Base-by-base conservation (phyloP, 2,113 vertebrate species). In the Entosphenus tridentatus region DNA sequence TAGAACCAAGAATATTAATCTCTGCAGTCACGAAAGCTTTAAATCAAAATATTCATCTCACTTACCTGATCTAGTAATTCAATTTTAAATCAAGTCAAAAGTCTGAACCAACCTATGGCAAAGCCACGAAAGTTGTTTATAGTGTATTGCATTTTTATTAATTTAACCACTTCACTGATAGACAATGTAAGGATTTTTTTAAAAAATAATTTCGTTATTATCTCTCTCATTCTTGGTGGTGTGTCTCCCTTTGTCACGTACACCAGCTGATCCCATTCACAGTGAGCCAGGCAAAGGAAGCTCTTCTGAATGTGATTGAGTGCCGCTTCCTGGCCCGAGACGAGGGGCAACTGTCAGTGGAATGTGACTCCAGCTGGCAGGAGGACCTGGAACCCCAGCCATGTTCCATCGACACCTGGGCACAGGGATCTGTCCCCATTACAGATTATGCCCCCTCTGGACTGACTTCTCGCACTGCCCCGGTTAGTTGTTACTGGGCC, bases 371-470 rank as follows among this genome's bases (percentile, higher is more conserved):
- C 6, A 74, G 72, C 2, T 78, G 73, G 79, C 76, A 74, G 3
- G 82, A 85, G 72, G 82, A 86, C 0, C 73, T 78, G n/a, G 83
- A 86, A 69, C 85, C 86, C 1, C 0, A 56, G 12, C 72, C 79
- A 1, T 56, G 75, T 2, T 0, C 11, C 2, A 68, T 58, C 0
- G 85, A 88, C 65, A 70, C 78, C n/a, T 86, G 85, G 82, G 79
- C 82, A 0, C 75, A 77, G 72, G 82, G 86, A 17, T 80, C 76
- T 1, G 75, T 83, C 2, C 76, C 81, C 0, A 56, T 76, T n/a
- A 16, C 77, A 21, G 56, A 70, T 1, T 1, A 21, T 56, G 58
- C 6, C 39, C 39, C 39, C 39, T 39, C 39, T 39, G 39, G 39
- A 39, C 39, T 39, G 39, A 39, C 39, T 39, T 39, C 39, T 39